These are phyloP conservation scores for Garrulus glandarius DNA, from an alignment of 2,797 vertebrate species.

Conservation along the genomic window DNA sequence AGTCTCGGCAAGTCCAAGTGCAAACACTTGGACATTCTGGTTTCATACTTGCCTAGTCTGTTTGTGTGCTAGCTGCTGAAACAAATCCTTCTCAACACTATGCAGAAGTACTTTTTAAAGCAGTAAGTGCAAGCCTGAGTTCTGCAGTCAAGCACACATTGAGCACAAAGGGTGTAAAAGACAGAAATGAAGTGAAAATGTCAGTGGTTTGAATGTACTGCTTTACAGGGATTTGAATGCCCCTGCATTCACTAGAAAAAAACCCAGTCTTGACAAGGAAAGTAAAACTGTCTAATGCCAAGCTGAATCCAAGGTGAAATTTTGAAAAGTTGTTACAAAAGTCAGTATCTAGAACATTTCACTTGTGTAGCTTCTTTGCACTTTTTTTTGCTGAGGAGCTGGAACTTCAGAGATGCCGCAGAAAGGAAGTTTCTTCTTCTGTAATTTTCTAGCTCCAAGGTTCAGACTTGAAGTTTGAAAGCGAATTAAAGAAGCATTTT, in stretches of 20 bases:
- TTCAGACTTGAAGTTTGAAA: not conserved
- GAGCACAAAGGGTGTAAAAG: not conserved
- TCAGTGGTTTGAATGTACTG: not conserved
- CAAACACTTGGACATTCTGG: not conserved
- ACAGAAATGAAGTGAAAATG: not conserved
- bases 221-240: not conserved
- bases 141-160: not conserved
- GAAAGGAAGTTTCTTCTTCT: not conserved
- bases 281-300: not conserved
- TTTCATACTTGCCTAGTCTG: not conserved
- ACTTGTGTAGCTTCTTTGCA: not conserved
- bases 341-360: not conserved
- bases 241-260: not conserved
- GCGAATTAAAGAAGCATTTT: not conserved
- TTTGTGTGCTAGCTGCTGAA: not conserved
- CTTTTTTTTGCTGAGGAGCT: not conserved
- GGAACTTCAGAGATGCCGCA: not conserved
- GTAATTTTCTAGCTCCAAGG: not conserved
- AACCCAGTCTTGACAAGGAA: not conserved
- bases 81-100: not conserved
- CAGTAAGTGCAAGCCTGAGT: not conserved
- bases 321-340: not conserved
- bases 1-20: conserved; percentile 6
- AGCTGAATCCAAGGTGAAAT: not conserved
- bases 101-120: not conserved